These are phyloP conservation scores for Luperina testacea DNA, from an alignment of 2,888 invertebrate species.

Conservation along the genomic window DNA sequence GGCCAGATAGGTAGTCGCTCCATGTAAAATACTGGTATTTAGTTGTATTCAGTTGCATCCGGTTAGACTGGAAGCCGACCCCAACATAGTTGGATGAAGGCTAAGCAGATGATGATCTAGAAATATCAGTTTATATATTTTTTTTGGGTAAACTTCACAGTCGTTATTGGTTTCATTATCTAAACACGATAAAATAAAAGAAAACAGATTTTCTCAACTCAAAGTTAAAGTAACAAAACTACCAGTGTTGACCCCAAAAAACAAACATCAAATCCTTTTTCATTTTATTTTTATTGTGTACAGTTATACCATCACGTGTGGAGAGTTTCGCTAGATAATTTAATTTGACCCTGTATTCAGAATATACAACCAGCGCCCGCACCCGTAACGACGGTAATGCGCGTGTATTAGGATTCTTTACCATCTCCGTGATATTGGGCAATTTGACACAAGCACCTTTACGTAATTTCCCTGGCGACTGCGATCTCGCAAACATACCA, in stretches of 20 bases:
- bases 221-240: neutral
- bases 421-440: conserved; percentile 54
- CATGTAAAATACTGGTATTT: too few relatives aligned
- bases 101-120: too few relatives aligned
- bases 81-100: too few relatives aligned
- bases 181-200: too few relatives aligned
- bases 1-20: too few relatives aligned
- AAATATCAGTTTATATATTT: too few relatives aligned
- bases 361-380: conserved; percentile 1
- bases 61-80: too few relatives aligned
- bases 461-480: conserved; percentile 67
- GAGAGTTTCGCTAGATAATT: neutral
- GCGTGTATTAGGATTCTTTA: conserved; percentile 52
- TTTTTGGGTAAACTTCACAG: too few relatives aligned
- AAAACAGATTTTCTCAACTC: too few relatives aligned
- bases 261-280: too few relatives aligned
- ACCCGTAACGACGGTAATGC: conserved; percentile 31
- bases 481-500: conserved; percentile 42
- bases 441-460: conserved; percentile 63
- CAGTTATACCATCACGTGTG: neutral
- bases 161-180: too few relatives aligned
- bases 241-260: neutral
- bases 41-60: too few relatives aligned
- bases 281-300: neutral
- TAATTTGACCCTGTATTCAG: neutral